A percentile compares a stretch with the other conserved stretches of the same genome.
phyloP scores from a whole-genome alignment of 2,113 vertebrate genomes.

The Macquaria australasica region DNA sequence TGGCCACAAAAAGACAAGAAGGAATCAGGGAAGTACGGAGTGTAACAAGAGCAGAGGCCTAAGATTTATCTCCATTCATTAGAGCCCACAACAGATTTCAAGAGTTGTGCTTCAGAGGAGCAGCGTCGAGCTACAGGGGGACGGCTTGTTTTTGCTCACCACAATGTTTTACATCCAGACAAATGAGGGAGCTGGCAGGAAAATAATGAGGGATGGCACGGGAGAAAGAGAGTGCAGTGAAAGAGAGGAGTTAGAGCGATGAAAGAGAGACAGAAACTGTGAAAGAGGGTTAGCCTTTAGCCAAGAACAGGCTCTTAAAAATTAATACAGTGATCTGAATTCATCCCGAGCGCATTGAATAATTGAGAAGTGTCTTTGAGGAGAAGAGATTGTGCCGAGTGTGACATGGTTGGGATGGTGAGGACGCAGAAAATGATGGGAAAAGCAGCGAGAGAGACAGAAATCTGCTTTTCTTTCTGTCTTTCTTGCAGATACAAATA shows the following conservation, averaged over 20 bases:
- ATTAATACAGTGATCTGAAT: slow-evolving; percentile 82
- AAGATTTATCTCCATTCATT: slow-evolving; percentile 68
- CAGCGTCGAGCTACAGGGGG: slow-evolving; percentile 22
- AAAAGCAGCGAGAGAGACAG: slow-evolving; percentile 32
- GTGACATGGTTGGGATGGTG: slow-evolving; percentile 48
- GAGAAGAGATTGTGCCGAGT: slow-evolving; percentile 60
- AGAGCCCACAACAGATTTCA: slow-evolving; percentile 60
- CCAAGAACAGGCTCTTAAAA: slow-evolving; percentile 80
- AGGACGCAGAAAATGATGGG: slow-evolving; percentile 37
- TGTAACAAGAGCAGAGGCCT: slow-evolving; percentile 39
- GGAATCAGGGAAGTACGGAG: slow-evolving; percentile 4
- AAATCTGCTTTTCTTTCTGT: slow-evolving; percentile 22
- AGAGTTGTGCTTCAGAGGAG: slow-evolving; percentile 58
- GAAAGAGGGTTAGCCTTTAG: slow-evolving; percentile 68
- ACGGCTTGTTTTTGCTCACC: slow-evolving; percentile 65
- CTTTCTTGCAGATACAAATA: background rate
- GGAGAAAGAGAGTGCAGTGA: background rate
- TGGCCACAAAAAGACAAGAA: slow-evolving; percentile 27
- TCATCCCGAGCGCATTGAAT: slow-evolving; percentile 81
- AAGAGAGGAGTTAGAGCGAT: slow-evolving; percentile 39
- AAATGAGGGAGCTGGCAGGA: slow-evolving; percentile 73
- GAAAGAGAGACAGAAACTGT: slow-evolving; percentile 58
- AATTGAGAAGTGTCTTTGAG: slow-evolving; percentile 79
- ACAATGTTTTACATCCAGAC: slow-evolving; percentile 70
- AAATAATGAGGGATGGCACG: slow-evolving; percentile 73